Evolutionary conservation across 2,888 invertebrate species (phyloP).

Genomic region (Drosophila subsilvestris): DNA sequence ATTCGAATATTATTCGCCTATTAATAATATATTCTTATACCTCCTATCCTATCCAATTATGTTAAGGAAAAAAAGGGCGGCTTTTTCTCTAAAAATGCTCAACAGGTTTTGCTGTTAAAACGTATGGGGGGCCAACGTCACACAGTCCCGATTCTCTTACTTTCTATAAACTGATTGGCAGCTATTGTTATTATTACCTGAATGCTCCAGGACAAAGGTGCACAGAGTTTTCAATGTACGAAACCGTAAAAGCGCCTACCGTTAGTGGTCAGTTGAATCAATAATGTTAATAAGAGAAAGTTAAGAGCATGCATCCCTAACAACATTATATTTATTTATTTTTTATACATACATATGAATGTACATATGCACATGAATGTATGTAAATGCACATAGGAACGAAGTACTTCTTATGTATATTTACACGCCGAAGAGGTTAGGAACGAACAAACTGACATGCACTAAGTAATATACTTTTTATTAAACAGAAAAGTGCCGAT

Average conservation of each 20-base stretch:
- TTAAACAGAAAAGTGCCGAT: not conserved
- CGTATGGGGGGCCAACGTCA: conserved; percentile 35
- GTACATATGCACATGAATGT: not conserved
- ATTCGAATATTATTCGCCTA: no score
- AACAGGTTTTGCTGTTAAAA: conserved; percentile 63
- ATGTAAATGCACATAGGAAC: no score
- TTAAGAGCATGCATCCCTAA: no score
- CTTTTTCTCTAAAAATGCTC: conserved; percentile 41
- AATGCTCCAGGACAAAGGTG: conserved; percentile 15
- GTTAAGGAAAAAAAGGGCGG: not conserved
- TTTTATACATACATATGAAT: not conserved
- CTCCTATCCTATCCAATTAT: conserved; percentile 1
- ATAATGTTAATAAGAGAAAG: not conserved
- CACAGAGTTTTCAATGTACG: conserved; percentile 13
- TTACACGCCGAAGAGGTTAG: conserved; percentile 63
- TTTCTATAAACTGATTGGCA: not conserved
- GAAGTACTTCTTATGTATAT: not conserved
- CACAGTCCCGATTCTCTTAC: conserved; percentile 7
- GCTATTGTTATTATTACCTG: conserved; percentile 21
- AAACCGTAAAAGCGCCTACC: not conserved
- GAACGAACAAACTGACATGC: conserved; percentile 54
- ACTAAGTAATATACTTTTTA: not conserved
- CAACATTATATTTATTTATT: conserved; percentile 4
- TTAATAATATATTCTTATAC: not conserved
- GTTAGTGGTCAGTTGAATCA: no score